These are phyloP conservation scores for Sussaba pulchella DNA, from an alignment of 2,888 invertebrate genomes.

Conservation along the genomic window DNA sequence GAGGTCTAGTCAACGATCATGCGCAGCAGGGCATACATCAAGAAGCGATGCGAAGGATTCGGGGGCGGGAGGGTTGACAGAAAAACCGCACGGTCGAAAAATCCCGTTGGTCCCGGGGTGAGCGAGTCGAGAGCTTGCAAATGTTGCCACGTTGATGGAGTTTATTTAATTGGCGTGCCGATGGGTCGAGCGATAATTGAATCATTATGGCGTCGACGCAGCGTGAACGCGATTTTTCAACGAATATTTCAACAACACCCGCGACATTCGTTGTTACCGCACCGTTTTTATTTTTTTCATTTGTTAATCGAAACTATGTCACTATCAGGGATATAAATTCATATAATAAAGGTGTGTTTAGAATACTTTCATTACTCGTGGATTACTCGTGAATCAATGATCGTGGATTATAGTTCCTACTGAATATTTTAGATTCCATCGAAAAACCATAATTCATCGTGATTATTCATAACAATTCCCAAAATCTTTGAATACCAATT, in stretches of 20 bases:
- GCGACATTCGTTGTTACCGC: background rate
- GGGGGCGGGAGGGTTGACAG: background rate
- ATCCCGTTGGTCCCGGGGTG: slow-evolving; percentile 2
- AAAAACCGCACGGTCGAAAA: slow-evolving; percentile 39
- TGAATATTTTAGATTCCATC: too few relatives aligned
- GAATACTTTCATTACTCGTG: too few relatives aligned
- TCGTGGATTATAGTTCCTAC: too few relatives aligned
- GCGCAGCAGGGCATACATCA: slow-evolving; percentile 48
- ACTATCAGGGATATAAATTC: too few relatives aligned
- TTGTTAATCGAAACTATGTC: background rate
- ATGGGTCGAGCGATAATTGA: slow-evolving; percentile 24
- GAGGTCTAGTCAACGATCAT: slow-evolving; percentile 44
- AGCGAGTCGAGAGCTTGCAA: slow-evolving; percentile 4
- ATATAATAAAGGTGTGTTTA: too few relatives aligned
- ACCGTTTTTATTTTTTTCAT: background rate
- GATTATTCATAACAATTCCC: too few relatives aligned
- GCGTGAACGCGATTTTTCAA: slow-evolving; percentile 7
- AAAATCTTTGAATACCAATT: too few relatives aligned
- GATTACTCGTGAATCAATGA: too few relatives aligned
- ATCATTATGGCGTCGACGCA: slow-evolving; percentile 24
- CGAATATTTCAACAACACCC: background rate
- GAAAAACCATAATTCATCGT: too few relatives aligned
- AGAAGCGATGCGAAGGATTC: slow-evolving; percentile 4
- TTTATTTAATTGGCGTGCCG: slow-evolving; percentile 27
- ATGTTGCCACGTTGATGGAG: slow-evolving; percentile 16